Evolutionary conservation across 2,797 vertebrate genomes (phyloP), one percentile per base, ranked within the genome.

Genomic region (Muscicapa comitata): DNA sequence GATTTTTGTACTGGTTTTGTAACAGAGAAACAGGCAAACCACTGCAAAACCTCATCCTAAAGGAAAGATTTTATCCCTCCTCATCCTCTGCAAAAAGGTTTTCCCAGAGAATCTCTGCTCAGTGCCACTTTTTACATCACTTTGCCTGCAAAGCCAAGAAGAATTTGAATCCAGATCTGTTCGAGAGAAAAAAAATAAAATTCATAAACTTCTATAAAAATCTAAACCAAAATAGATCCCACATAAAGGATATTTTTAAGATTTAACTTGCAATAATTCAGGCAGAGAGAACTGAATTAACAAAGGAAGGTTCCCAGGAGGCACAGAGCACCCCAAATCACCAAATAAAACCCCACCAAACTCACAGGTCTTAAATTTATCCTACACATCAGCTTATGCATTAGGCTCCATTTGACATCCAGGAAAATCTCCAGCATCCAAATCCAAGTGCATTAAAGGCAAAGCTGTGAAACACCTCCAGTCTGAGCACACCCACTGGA

Each of bases 381-480:
- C 80, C 77, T 50, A 11, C 51, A 16, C 47, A 28, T 70, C 51
- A 55, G 15, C 62, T 78, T 72, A 28, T 6, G 50, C 70, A 71
- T 77, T 54, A 86, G 48, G 33, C 57, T 83, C 38, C 61, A n/a
- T 74, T 29, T 91, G 73, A 92, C 76, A 94, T 58, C 79, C 88
- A 62, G 42, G 76, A 74, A 91, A 90, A 95, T 11, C 70, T 93
- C 62, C 74, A 91, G 31, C 63, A 71, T 9, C 40, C 43, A 31
- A 81, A 85, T 3, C 57, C 63, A 54, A 90, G 50, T 21, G 48
- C 74, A 85, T 50, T 68, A 4, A 88, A 83, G 65, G 47, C 45
- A 80, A 92, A 94, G 91, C 91, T 90, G 89, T 95, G 91, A 93
- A 94, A 97, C 94, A 95, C 91, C 89, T 95, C 86, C 94, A 93